Percentiles rank a stretch among this genome's conserved stretches.
These are phyloP conservation scores for Melanotaenia nigrans DNA, from an alignment of 2,797 vertebrate genomes.

Conservation along the genomic window DNA sequence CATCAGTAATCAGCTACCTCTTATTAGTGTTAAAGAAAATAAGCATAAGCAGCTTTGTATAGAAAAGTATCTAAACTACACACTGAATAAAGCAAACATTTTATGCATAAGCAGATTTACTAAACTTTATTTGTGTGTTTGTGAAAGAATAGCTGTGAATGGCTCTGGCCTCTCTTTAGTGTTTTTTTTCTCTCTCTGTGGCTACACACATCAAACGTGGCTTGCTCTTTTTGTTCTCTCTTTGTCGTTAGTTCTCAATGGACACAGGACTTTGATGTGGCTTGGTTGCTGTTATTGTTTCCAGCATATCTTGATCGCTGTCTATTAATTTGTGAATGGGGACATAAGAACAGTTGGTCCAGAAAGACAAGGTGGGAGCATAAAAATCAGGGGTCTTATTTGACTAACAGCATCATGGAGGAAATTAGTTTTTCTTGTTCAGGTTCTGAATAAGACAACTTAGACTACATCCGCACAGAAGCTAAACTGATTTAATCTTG, in stretches of 20 bases:
- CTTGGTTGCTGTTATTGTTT: conserved; percentile 53
- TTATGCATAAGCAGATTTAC: not conserved
- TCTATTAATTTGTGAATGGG: conserved; percentile 57
- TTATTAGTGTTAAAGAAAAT: not conserved
- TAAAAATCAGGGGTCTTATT: conserved; percentile 23
- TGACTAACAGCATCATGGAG: conserved; percentile 14
- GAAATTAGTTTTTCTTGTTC: too few species aligned
- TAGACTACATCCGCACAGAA: too few species aligned
- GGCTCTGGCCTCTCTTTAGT: not conserved
- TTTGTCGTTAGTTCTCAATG: conserved; percentile 70
- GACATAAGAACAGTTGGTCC: conserved; percentile 50
- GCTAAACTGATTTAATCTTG: too few species aligned
- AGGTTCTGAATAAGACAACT: too few species aligned
- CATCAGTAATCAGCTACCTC: too few species aligned
- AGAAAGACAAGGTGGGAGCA: conserved; percentile 27
- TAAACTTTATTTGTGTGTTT: conserved; percentile 4
- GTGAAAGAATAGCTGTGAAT: conserved; percentile 3
- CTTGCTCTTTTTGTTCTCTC: conserved; percentile 49
- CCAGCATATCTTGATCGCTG: conserved; percentile 63
- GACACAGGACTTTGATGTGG: conserved; percentile 66
- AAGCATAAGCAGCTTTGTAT: too few species aligned
- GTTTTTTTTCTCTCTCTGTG: conserved; percentile 23
- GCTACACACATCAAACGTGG: conserved; percentile 64
- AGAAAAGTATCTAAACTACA: too few species aligned
- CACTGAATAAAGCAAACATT: not conserved